Base-by-base conservation (phyloP, 2,888 invertebrate genomes). In the Eristalis tenax region DNA sequence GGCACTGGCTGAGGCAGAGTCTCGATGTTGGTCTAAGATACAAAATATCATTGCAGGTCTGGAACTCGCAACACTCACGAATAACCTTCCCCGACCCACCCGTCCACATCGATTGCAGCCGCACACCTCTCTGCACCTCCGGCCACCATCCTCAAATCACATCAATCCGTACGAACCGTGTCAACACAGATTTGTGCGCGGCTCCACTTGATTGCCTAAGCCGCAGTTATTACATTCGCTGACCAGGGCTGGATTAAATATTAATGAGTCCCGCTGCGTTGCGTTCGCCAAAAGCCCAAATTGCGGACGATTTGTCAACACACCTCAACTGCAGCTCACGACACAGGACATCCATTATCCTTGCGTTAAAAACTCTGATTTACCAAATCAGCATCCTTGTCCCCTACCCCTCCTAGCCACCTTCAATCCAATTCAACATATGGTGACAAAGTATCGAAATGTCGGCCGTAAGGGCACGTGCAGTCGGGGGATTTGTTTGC, bases 391-490 rank as follows among this genome's bases (percentile, higher is more conserved):
- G 50, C 50, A 50, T 50, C 8, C n/a, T 6, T 8, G 2, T 2
- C 18, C 43, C 43, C n/a, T 4, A 0, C 5, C n/a, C 6, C 43
- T 8, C 43, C n/a, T 40, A 3, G 3, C 43, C 43, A n/a, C 13
- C 43, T 38, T 38, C 40, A 6, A 32, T 32, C 38, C 59, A 22
- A 76, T 66, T 28, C 64, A 13, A 23, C 28, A 63, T 66, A 26
- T 66, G 59, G 68, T 66, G 26, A 63, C 50, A 56, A 13, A 50
- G 50, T 35, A 26, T 56, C 18, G n/a, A 18, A 0, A 70, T 70
- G 56, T 35, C 50, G 43, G 43, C n/a, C 68, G 50, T 63, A 32
- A 38, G 6, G 18, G 35, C 64, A 23, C 57, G 57, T 57, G 63
- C 70, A 3, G 26, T 1, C 26, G 18, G 18, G 50, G 50, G 2